Evolutionary conservation across 2,113 vertebrate species (phyloP), one percentile per base, ranked within the genome.

Genomic region (Nerophis lumbriciformis): DNA sequence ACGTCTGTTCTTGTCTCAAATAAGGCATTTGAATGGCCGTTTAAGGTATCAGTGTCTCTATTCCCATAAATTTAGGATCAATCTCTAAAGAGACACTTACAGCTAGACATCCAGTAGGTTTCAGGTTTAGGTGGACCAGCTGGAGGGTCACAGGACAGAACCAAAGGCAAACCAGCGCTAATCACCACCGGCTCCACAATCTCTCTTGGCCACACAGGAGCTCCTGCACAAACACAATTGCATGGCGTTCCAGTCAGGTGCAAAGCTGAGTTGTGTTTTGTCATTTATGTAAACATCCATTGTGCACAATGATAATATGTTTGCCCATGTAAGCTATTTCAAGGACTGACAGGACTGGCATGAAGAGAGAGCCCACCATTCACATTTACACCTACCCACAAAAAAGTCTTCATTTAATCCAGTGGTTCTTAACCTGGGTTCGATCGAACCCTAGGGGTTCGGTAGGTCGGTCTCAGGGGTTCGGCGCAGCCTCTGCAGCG

Each of bases 81-180:
- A 13, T 44, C 7, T 48, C 9, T 48, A n/a, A 35, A 10, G 12
- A 19, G 47, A 63, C 12, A 63, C 88, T 88, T 76, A 98, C 97
- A 94, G 91, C 95, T 97, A 85, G 94, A 93, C 94, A 99, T 96
- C 97, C 96, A 99, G 90, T 95, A 96, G 83, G 94, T 98, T 81
- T 94, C 93, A 0, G 97, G 97, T 66, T 90, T 91, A 0, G 96
- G 97, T 0, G 97, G 93, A 6, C 96, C 95, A 0, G 90, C 91
- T 0, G 95, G 97, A 0, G 96, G 94, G 77, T 98, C 94, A 85
- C 97, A 99, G 53, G 94, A 88, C 66, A 99, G 90, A 1, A 94
- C 93, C 64, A 97, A 82, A 0, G 94, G 92, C 47, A 92, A 82
- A 0, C 97, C 97, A 65, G 94, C 94, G 1, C 96, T 94, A 72